Conservation (phyloP, 2,113 vertebrate species). For the Anser cygnoides region DNA sequence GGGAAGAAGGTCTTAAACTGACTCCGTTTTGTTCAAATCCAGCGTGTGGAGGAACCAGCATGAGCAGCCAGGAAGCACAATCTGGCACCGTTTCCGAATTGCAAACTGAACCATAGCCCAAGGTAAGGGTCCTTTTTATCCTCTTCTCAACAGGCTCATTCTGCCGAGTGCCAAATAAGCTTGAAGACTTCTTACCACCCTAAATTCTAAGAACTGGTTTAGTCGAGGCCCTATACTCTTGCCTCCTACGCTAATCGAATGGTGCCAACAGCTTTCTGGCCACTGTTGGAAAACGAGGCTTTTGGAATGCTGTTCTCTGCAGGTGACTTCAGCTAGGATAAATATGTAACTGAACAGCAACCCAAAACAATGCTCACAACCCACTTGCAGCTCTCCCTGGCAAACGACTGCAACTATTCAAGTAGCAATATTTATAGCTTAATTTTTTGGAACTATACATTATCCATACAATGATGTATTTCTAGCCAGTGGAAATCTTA, state of each 20-base stretch:
- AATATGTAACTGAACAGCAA: neutral
- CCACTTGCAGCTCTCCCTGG: neutral
- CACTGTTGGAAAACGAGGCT: neutral
- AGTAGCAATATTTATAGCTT: neutral
- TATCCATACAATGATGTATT: neutral
- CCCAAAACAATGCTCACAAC: neutral
- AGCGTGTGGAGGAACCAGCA: neutral
- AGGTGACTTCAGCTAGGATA: conserved; percentile 5
- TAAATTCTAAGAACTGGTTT: conserved; percentile 23
- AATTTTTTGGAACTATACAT: neutral
- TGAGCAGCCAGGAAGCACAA: conserved; percentile 32
- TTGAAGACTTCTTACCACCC: conserved; percentile 36
- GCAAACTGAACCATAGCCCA: conserved; percentile 33
- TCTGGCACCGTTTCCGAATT: neutral
- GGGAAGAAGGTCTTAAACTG: neutral
- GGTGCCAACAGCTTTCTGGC: neutral
- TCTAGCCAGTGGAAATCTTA: neutral
- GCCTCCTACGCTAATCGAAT: neutral
- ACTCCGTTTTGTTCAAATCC: conserved; percentile 32
- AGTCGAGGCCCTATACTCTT: neutral
- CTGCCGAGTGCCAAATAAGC: conserved; percentile 33
- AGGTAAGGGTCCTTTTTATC: conserved; percentile 49
- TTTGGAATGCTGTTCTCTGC: neutral
- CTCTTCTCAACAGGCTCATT: conserved; percentile 31
- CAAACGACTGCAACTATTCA: neutral